Conservation (phyloP, 2,888 invertebrate genomes). For the Coleophora flavipennella region DNA sequence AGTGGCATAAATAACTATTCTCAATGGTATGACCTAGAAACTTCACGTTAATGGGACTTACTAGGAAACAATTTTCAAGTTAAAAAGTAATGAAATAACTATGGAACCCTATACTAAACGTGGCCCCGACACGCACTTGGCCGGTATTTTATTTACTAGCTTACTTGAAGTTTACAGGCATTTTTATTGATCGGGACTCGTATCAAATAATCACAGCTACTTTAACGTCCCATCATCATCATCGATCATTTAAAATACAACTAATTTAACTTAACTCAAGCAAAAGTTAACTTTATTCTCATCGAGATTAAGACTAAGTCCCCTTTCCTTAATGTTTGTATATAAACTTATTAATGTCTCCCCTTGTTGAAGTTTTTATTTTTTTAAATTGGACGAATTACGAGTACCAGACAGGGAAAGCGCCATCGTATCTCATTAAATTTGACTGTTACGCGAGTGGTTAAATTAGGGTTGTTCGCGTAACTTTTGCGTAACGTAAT, state of each 20-base stretch:
- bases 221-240: background rate
- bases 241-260: too few relatives aligned
- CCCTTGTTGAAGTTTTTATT: slow-evolving; percentile 25
- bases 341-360: slow-evolving; percentile 9
- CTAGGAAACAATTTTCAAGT: too few relatives aligned
- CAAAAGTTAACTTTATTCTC: background rate
- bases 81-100: too few relatives aligned
- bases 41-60: too few relatives aligned
- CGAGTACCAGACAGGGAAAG: slow-evolving; percentile 23
- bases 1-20: too few relatives aligned
- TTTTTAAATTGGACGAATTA: slow-evolving; percentile 45
- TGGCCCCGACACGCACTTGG: too few relatives aligned
- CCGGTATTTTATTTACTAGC: too few relatives aligned
- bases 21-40: too few relatives aligned
- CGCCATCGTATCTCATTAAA: slow-evolving; percentile 25
- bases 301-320: background rate
- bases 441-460: slow-evolving; percentile 19
- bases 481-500: slow-evolving; percentile 3
- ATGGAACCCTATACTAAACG: too few relatives aligned
- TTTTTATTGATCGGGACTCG: background rate
- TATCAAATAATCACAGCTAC: background rate
- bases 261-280: too few relatives aligned
- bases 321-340: background rate
- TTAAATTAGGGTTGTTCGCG: slow-evolving; percentile 13
- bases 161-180: too few relatives aligned